Evolutionary conservation across 2,888 invertebrate genomes (phyloP).

Genomic region (Calephelis perditalis): DNA sequence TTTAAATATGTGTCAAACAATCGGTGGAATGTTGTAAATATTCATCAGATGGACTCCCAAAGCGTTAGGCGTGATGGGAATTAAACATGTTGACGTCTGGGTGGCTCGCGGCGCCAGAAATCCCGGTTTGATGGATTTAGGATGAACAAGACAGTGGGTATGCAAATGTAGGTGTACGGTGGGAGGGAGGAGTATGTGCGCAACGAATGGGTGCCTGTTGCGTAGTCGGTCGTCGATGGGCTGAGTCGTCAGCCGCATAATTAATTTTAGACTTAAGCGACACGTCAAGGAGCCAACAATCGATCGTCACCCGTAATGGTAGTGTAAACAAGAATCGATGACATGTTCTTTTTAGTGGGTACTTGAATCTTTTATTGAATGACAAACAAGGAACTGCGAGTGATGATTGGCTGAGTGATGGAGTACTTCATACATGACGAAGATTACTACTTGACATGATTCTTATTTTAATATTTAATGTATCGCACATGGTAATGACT

Average conservation of each 20-base stretch:
- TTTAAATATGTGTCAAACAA: slow-evolving; percentile 74
- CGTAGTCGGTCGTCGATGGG: slow-evolving; percentile 56
- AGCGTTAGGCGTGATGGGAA: slow-evolving; percentile 72
- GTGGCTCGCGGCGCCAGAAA: slow-evolving; percentile 63
- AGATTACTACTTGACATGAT: slow-evolving; percentile 28
- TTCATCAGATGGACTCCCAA: slow-evolving; percentile 76
- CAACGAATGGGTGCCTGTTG: slow-evolving; percentile 70
- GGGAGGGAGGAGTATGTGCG: slow-evolving; percentile 66
- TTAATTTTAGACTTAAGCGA: slow-evolving; percentile 69
- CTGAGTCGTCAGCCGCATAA: slow-evolving; percentile 60
- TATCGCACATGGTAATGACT: no score
- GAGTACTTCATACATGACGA: no score
- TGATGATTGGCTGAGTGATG: slow-evolving; percentile 52
- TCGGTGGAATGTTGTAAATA: slow-evolving; percentile 73
- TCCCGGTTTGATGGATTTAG: slow-evolving; percentile 62
- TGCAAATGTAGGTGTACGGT: slow-evolving; percentile 71
- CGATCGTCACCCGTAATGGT: slow-evolving; percentile 71
- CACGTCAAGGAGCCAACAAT: slow-evolving; percentile 64
- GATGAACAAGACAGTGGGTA: slow-evolving; percentile 57
- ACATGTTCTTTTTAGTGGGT: slow-evolving; percentile 50
- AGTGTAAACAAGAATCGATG: slow-evolving; percentile 65
- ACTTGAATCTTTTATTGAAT: slow-evolving; percentile 51
- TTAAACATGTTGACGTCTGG: slow-evolving; percentile 64
- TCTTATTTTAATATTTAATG: background rate
- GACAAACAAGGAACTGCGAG: slow-evolving; percentile 52